Evolutionary conservation across 1,140 invertebrate species (phyloP).

Genomic region (Teleopsis dalmanni): DNA sequence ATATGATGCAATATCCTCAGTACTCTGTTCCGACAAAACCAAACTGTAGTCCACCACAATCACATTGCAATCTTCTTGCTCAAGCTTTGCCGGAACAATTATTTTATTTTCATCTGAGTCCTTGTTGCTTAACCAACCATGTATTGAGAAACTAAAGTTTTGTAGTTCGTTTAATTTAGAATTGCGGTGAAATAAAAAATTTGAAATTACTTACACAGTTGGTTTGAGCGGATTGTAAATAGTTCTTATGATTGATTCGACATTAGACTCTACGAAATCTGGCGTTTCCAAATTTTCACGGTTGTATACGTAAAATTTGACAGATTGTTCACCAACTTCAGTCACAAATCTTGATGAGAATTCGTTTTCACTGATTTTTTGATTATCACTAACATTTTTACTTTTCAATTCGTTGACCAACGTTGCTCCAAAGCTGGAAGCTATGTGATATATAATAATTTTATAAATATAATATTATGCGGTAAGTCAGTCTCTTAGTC

Average conservation of each 20-base stretch:
- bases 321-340: too few relatives aligned
- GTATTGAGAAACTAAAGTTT: not conserved
- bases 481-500: too few relatives aligned
- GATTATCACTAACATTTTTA: too few relatives aligned
- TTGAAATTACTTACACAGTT: not conserved
- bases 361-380: too few relatives aligned
- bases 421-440: too few relatives aligned
- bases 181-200: not conserved
- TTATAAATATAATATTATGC: too few relatives aligned
- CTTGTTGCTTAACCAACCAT: not conserved
- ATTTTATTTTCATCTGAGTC: not conserved
- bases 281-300: not conserved
- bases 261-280: not conserved
- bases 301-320: slow-evolving; percentile 6
- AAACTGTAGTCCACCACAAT: slow-evolving; percentile 19
- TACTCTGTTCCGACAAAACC: not conserved
- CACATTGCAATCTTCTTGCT: slow-evolving; percentile 19
- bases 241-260: slow-evolving; percentile 1
- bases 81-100: slow-evolving; percentile 16
- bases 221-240: too few relatives aligned
- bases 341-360: too few relatives aligned
- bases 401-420: too few relatives aligned
- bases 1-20: not conserved
- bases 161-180: not conserved
- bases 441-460: too few relatives aligned